Evolutionary conservation across 2,113 vertebrate species (phyloP).

Genomic region (Phoenicopterus ruber): DNA sequence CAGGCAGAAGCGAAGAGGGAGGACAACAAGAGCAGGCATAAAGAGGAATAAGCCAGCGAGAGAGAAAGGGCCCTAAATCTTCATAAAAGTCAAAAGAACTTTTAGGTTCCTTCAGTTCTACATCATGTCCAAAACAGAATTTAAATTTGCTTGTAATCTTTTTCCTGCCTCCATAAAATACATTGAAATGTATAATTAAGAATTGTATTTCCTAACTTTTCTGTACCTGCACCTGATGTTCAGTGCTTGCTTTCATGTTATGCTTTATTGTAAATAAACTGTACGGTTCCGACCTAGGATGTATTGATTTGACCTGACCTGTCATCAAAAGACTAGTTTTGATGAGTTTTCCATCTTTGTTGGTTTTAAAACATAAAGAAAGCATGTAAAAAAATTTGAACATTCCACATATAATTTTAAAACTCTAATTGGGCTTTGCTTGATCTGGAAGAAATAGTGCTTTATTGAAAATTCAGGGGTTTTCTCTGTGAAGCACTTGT

Average conservation of each 20-base stretch:
- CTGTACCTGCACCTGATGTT: not conserved
- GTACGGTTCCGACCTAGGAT: not conserved
- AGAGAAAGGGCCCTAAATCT: not conserved
- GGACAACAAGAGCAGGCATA: not conserved
- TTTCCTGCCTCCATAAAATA: not conserved
- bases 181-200: not conserved
- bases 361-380: not conserved
- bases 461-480: not conserved
- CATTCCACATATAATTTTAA: not conserved
- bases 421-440: not conserved
- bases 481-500: not conserved
- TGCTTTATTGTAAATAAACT: not conserved
- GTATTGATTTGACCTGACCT: not conserved
- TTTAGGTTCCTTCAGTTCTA: not conserved
- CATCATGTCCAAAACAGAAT: not conserved
- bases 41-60: not conserved
- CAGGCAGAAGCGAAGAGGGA: not conserved
- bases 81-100: not conserved
- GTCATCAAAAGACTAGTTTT: not conserved
- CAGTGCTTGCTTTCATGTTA: not conserved
- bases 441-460: not conserved
- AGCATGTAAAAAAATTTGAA: not conserved
- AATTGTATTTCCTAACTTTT: not conserved
- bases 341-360: not conserved
- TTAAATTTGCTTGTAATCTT: not conserved